Conservation (phyloP, 2,113 vertebrate species). For the Cnemophilus loriae region DNA sequence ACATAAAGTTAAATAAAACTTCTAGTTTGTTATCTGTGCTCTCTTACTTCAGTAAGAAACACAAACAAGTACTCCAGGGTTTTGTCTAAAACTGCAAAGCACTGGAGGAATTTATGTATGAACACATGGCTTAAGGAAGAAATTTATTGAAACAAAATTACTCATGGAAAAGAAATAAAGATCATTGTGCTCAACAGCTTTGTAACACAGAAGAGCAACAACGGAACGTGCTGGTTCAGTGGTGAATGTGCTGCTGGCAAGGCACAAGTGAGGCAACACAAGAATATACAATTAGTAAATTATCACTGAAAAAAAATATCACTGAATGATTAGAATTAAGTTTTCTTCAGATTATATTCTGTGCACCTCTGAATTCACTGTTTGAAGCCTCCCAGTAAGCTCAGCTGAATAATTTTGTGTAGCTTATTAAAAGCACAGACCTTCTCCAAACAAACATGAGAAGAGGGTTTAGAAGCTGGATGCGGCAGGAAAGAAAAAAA, state of each 20-base stretch:
- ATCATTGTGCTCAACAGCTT: background rate
- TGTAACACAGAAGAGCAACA: background rate
- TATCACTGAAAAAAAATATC: background rate
- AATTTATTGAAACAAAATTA: background rate
- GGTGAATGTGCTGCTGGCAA: background rate
- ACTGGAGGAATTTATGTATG: background rate
- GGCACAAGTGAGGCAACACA: background rate
- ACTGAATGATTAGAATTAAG: background rate
- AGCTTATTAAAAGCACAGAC: background rate
- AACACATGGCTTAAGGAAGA: background rate
- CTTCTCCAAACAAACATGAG: background rate
- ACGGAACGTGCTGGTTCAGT: background rate
- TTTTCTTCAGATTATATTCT: background rate
- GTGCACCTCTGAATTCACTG: background rate
- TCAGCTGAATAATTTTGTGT: background rate
- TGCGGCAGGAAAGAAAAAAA: background rate
- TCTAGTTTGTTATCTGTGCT: background rate
- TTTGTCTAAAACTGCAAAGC: background rate
- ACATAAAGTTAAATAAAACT: background rate
- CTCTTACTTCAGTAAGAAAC: background rate
- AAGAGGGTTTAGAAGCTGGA: background rate
- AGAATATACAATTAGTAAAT: background rate
- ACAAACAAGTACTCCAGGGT: background rate
- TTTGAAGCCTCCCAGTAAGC: background rate
- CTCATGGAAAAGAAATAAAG: background rate